Percentiles rank a stretch among this genome's conserved stretches.
phyloP scores from a whole-genome alignment of 2,888 invertebrate species.

The Agrypnus murinus region DNA sequence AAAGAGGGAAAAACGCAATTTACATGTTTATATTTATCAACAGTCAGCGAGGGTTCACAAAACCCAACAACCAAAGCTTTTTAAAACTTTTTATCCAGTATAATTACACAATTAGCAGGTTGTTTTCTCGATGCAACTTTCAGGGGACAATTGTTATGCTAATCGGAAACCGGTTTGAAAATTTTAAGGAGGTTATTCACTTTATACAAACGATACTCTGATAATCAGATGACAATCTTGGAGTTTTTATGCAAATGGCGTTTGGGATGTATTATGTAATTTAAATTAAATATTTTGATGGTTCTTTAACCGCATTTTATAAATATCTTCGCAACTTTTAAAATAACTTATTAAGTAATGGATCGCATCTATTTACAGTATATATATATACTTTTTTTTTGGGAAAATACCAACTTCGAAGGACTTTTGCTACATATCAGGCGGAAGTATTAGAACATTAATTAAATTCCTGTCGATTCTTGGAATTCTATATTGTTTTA shows the following conservation, averaged over 20 bases:
- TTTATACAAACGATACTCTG: slow-evolving; percentile 56
- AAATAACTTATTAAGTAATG: slow-evolving; percentile 29
- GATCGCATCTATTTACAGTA: slow-evolving; percentile 16
- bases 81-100: slow-evolving; percentile 40
- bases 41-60: slow-evolving; percentile 35
- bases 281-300: slow-evolving; percentile 64
- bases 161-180: slow-evolving; percentile 70
- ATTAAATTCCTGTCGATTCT: slow-evolving; percentile 7
- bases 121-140: slow-evolving; percentile 65
- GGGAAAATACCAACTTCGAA: slow-evolving; percentile 12
- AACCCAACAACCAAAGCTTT: slow-evolving; percentile 28
- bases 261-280: slow-evolving; percentile 61
- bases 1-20: slow-evolving; percentile 27
- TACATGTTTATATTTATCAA: slow-evolving; percentile 39
- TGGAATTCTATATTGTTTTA: too few relatives aligned
- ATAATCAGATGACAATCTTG: slow-evolving; percentile 52
- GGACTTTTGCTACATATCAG: slow-evolving; percentile 14
- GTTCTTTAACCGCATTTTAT: slow-evolving; percentile 53
- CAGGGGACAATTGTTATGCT: slow-evolving; percentile 71
- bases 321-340: slow-evolving; percentile 21
- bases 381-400: slow-evolving; percentile 18
- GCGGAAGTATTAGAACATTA: slow-evolving; percentile 16
- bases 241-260: slow-evolving; percentile 49
- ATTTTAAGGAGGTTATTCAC: slow-evolving; percentile 71
- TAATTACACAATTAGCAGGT: slow-evolving; percentile 71